phyloP scores from a whole-genome alignment of 2,113 vertebrate species.

The Cyprinodon variegatus region DNA sequence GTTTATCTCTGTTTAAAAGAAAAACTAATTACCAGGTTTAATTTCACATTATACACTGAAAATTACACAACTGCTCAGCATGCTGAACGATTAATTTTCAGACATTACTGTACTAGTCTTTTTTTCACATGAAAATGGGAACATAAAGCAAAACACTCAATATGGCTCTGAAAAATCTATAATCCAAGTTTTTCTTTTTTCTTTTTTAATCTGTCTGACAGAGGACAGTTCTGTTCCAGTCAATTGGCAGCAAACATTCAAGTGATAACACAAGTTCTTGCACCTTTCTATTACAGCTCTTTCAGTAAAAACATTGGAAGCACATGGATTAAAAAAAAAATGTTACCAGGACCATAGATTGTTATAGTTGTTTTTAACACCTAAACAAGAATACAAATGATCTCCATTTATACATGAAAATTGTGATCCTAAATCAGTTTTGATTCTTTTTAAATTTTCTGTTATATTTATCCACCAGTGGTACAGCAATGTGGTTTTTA shows the following conservation, averaged over 20 bases:
- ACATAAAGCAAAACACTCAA: conserved; percentile 20
- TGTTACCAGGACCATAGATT: conserved; percentile 27
- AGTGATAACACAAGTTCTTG: not conserved
- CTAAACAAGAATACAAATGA: conserved; percentile 23
- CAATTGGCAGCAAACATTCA: conserved; percentile 30
- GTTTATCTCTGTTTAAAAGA: conserved; percentile 25
- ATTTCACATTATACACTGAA: conserved; percentile 13
- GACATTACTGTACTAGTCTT: conserved; percentile 38
- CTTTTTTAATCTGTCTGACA: conserved; percentile 18
- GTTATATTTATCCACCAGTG: conserved; percentile 26
- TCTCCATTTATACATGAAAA: conserved; percentile 30
- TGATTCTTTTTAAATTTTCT: not conserved
- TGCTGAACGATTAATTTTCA: conserved; percentile 50
- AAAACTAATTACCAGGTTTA: conserved; percentile 7
- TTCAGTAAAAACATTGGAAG: conserved; percentile 62
- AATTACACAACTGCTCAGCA: conserved; percentile 27
- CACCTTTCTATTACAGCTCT: conserved; percentile 30
- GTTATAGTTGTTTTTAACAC: conserved; percentile 17
- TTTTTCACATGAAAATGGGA: conserved; percentile 34
- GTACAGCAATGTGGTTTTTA: conserved; percentile 37
- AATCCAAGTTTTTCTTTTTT: conserved; percentile 24
- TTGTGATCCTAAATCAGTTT: conserved; percentile 28
- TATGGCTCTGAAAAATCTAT: conserved; percentile 28
- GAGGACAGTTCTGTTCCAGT: conserved; percentile 15
- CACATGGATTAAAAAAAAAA: conserved; percentile 50